Conservation (phyloP, 2,888 invertebrate genomes). For the Dexiosoma caninum region DNA sequence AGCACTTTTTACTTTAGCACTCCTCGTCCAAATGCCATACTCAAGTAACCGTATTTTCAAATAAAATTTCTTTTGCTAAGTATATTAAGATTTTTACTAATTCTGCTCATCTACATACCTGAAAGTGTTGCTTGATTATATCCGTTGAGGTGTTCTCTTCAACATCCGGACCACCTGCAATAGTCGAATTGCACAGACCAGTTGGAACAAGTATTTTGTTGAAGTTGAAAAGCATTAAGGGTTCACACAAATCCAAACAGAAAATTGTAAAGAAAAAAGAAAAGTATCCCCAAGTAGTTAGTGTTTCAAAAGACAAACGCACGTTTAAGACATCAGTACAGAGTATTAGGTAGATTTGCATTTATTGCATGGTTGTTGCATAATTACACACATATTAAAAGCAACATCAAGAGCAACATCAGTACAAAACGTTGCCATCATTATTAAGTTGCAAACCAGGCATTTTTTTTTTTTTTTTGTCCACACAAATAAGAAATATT, state of each 20-base stretch:
- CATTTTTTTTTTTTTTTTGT: constrained; percentile 4
- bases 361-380: constrained; percentile 30
- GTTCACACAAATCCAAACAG: constrained; percentile 18
- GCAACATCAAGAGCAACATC: constrained; percentile 10
- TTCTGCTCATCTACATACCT: constrained; percentile 71
- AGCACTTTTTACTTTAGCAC: not conserved
- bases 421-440: not conserved
- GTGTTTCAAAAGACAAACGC: constrained; percentile 28
- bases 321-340: constrained; percentile 20
- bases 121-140: constrained; percentile 79
- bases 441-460: constrained; percentile 31
- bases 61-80: constrained; percentile 31
- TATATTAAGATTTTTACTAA: constrained; percentile 26
- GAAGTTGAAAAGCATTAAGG: constrained; percentile 37
- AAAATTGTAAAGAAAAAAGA: not conserved
- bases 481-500: not conserved
- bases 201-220: constrained; percentile 12
- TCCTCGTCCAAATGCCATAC: not conserved
- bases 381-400: constrained; percentile 41
- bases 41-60: not conserved
- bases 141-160: constrained; percentile 78
- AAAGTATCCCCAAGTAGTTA: constrained; percentile 28
- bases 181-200: constrained; percentile 27
- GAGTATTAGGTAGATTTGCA: constrained; percentile 12
- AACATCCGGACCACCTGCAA: constrained; percentile 77